Evolutionary conservation across 2,797 vertebrate genomes (phyloP).

Genomic region (Miichthys miiuy): DNA sequence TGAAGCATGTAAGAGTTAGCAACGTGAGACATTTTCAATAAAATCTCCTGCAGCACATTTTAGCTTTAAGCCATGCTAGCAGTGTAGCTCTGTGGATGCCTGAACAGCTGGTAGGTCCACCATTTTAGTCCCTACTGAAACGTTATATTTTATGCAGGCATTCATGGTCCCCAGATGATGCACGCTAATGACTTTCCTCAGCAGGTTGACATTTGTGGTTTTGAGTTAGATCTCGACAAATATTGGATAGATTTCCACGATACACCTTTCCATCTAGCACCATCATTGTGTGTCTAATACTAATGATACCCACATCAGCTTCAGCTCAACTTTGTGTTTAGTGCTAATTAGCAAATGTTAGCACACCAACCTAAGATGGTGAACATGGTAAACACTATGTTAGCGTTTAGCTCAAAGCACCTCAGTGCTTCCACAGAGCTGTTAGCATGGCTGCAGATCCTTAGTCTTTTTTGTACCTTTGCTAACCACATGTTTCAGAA

Average conservation of each 20-base stretch:
- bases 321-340: not conserved
- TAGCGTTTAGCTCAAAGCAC: constrained; percentile 5
- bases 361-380: not conserved
- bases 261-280: not conserved
- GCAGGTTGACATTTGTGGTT: not conserved
- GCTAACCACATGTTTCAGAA: constrained; percentile 1
- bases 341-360: constrained; percentile 15
- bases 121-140: not conserved
- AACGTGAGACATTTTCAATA: not conserved
- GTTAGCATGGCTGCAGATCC: not conserved
- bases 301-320: not conserved
- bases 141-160: not conserved
- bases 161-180: not conserved
- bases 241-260: not conserved
- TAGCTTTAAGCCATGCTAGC: too few relatives aligned
- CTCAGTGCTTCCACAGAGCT: not conserved
- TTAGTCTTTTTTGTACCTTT: not conserved
- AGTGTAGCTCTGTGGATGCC: not conserved
- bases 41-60: not conserved
- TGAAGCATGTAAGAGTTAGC: constrained; percentile 16
- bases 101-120: too few relatives aligned
- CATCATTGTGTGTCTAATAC: not conserved
- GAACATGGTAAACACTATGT: not conserved
- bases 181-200: not conserved
- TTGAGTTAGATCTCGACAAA: not conserved